Evolutionary conservation across 2,888 invertebrate genomes (phyloP).

Genomic region (Cremastinae sp.): DNA sequence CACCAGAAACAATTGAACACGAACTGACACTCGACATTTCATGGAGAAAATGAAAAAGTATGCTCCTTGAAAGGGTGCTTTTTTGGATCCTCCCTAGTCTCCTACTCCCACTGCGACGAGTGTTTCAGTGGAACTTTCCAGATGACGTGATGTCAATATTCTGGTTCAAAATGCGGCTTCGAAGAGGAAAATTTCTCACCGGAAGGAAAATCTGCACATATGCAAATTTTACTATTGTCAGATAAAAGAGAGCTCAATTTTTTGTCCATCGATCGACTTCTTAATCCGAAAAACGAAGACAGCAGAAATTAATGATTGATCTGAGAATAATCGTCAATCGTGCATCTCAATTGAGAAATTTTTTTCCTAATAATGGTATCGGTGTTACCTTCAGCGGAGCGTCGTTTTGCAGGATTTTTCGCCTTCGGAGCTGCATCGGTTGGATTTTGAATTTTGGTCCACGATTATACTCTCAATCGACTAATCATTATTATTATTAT

Average conservation of each 20-base stretch:
- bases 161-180: not conserved
- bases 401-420: not conserved
- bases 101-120: slow-evolving; percentile 15
- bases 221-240: too few species aligned
- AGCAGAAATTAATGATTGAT: too few species aligned
- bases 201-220: too few species aligned
- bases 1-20: slow-evolving; percentile 28
- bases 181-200: too few species aligned
- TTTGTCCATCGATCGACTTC: too few species aligned
- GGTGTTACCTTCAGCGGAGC: not conserved
- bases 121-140: slow-evolving; percentile 29
- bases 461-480: slow-evolving; percentile 24
- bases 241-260: too few species aligned
- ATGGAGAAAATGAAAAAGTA: slow-evolving; percentile 30
- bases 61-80: slow-evolving; percentile 24
- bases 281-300: too few species aligned
- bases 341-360: too few species aligned
- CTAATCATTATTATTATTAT: slow-evolving; percentile 12
- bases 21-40: slow-evolving; percentile 33
- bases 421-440: not conserved
- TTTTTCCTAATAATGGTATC: too few species aligned
- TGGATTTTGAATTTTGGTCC: not conserved
- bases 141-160: slow-evolving; percentile 46
- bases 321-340: too few species aligned
- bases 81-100: slow-evolving; percentile 19